Conservation (phyloP, 2,113 vertebrate genomes). For the Megaptera novaeangliae region DNA sequence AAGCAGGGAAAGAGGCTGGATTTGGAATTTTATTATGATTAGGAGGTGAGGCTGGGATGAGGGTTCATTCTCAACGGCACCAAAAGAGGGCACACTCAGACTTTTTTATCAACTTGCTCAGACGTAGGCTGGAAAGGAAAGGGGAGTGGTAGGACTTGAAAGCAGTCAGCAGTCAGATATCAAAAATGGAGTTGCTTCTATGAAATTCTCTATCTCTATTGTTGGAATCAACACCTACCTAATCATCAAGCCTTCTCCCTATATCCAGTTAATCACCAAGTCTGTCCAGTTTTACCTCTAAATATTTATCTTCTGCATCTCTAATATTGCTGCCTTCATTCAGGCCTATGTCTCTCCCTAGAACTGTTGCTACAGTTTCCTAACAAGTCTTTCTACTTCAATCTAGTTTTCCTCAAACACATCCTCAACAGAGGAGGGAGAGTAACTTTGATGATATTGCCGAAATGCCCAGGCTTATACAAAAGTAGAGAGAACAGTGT, state of each 20-base stretch:
- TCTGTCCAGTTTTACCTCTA: neutral
- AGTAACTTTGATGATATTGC: neutral
- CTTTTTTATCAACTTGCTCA: neutral
- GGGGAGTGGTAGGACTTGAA: neutral
- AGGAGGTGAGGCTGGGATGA: neutral
- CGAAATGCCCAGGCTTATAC: neutral
- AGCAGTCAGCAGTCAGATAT: neutral
- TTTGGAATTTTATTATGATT: neutral
- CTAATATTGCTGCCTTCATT: neutral
- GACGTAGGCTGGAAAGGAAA: neutral
- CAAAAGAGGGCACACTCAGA: neutral
- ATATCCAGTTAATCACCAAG: neutral
- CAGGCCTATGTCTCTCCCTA: neutral
- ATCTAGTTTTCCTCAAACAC: neutral
- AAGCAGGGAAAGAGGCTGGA: neutral
- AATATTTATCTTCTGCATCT: neutral
- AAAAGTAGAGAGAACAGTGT: neutral
- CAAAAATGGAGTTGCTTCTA: neutral
- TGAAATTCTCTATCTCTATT: neutral
- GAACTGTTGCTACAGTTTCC: neutral
- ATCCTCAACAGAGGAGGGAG: neutral
- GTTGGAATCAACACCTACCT: neutral
- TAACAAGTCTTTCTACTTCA: neutral
- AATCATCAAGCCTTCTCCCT: neutral
- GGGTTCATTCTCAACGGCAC: neutral